A percentile compares a stretch with the other conserved stretches of the same genome.
phyloP scores from a whole-genome alignment of 2,113 vertebrate species.

The Gulo gulo region DNA sequence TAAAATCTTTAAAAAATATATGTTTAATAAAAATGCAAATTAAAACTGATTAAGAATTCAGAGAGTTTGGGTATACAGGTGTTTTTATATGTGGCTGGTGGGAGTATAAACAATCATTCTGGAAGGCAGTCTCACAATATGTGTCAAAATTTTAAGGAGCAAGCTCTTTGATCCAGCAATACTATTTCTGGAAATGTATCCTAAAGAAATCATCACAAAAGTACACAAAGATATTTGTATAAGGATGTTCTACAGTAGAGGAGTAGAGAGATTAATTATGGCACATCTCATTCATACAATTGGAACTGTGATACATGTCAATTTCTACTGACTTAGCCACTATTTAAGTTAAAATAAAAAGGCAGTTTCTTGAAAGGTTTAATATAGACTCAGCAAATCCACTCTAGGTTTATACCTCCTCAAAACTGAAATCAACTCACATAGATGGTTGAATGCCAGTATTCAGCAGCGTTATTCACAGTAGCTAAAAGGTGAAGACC shows the following conservation, averaged over 20 bases:
- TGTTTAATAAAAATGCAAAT: background rate
- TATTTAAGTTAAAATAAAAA: background rate
- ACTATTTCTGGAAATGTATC: background rate
- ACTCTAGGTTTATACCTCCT: background rate
- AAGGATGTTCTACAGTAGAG: background rate
- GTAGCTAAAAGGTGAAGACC: background rate
- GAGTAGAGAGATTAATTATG: background rate
- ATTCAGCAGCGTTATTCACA: background rate
- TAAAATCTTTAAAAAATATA: too few relatives aligned
- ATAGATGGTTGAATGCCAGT: background rate
- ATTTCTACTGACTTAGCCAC: background rate
- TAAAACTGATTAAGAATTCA: background rate
- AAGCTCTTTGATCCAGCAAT: background rate
- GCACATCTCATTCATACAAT: background rate
- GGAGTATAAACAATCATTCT: background rate
- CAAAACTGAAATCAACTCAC: background rate
- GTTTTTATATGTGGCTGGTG: background rate
- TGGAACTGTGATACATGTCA: background rate
- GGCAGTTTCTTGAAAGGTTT: background rate
- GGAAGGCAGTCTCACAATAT: background rate
- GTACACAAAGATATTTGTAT: background rate
- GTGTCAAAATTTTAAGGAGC: background rate
- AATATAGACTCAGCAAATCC: background rate
- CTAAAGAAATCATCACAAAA: background rate
- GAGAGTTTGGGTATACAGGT: background rate